Evolutionary conservation across 2,797 vertebrate genomes (phyloP).

Genomic region (Micromesistius poutassou): DNA sequence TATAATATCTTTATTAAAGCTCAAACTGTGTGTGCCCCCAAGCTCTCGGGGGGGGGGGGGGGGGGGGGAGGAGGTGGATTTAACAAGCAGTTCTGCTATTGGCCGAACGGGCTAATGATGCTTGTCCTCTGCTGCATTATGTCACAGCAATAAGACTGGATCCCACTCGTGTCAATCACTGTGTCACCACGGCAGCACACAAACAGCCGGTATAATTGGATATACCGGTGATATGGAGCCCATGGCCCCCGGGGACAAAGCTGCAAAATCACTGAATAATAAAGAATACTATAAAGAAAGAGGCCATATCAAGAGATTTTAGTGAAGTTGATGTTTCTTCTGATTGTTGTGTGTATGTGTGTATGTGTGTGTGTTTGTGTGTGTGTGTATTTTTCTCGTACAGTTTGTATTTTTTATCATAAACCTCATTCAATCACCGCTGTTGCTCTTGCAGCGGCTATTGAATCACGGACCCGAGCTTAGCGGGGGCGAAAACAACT

Average conservation of each 20-base stretch:
- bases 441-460: neutral
- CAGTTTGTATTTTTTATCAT: neutral
- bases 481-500: too few relatives aligned
- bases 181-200: conserved; percentile 26
- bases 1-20: conserved; percentile 47
- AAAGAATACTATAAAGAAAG: neutral
- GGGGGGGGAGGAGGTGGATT: neutral
- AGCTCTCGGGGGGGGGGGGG: too few relatives aligned
- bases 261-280: neutral
- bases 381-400: neutral
- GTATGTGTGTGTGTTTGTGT: too few relatives aligned
- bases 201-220: conserved; percentile 56
- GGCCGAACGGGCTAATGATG: conserved; percentile 48
- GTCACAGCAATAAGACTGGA: conserved; percentile 42
- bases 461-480: neutral
- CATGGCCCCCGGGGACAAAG: too few relatives aligned
- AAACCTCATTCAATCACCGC: neutral
- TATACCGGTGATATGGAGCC: conserved; percentile 24
- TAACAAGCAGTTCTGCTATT: conserved; percentile 33
- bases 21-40: conserved; percentile 31
- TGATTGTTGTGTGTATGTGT: neutral
- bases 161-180: conserved; percentile 59
- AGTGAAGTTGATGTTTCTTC: neutral
- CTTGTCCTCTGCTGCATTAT: conserved; percentile 46
- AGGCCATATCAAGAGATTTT: neutral